Conservation (phyloP, 2,113 vertebrate species). For the Azemiops feae region DNA sequence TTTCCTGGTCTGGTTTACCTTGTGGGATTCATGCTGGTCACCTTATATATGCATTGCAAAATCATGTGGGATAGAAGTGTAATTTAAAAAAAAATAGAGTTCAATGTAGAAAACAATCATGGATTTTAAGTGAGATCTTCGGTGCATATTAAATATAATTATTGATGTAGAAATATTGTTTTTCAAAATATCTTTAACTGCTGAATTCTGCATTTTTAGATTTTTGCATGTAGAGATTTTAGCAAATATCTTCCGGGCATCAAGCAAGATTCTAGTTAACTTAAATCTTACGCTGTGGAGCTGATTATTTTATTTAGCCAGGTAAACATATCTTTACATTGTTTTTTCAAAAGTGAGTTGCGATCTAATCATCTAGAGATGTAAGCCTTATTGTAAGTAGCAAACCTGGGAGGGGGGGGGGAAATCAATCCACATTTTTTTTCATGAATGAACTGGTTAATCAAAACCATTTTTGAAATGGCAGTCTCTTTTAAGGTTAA, state of each 20-base stretch:
- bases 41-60: background rate
- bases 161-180: constrained; percentile 18
- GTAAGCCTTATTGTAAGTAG: constrained; percentile 57
- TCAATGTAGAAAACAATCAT: background rate
- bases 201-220: background rate
- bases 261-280: constrained; percentile 48
- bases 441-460: constrained; percentile 48
- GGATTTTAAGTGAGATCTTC: background rate
- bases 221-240: constrained; percentile 34
- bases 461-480: constrained; percentile 58
- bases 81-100: background rate
- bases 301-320: constrained; percentile 68
- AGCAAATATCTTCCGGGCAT: constrained; percentile 25
- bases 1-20: background rate
- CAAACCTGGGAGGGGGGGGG: constrained; percentile 52
- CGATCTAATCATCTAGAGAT: constrained; percentile 66
- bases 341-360: constrained; percentile 64
- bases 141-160: background rate
- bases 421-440: constrained; percentile 57
- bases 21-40: background rate
- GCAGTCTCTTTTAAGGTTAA: constrained; percentile 52
- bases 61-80: background rate
- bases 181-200: constrained; percentile 21
- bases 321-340: constrained; percentile 68
- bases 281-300: constrained; percentile 57